These are phyloP conservation scores for Tachina fera DNA, from an alignment of 2,888 invertebrate genomes.

Conservation along the genomic window DNA sequence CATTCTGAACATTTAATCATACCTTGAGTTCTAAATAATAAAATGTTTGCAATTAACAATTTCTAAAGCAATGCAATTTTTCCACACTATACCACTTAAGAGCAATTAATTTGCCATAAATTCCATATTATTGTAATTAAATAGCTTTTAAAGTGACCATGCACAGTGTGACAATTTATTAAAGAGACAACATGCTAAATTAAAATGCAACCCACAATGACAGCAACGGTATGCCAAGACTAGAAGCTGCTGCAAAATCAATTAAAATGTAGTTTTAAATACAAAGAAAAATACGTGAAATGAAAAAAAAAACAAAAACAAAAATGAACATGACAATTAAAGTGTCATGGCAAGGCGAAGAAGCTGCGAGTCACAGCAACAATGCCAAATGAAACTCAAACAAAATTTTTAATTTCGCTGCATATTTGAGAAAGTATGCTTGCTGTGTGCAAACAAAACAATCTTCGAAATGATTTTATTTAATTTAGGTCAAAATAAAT, in stretches of 20 bases:
- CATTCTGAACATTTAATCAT: too few species aligned
- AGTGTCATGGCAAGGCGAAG: background rate
- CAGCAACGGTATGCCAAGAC: background rate
- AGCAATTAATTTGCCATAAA: constrained; percentile 1
- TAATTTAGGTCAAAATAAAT: constrained; percentile 31
- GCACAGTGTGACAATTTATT: constrained; percentile 32
- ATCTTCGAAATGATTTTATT: constrained; percentile 19
- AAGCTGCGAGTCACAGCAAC: background rate
- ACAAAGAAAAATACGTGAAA: background rate
- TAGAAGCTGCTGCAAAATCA: constrained; percentile 12
- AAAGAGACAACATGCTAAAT: constrained; percentile 29
- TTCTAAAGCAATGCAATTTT: too few species aligned
- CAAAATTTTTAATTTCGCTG: constrained; percentile 28
- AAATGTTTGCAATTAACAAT: too few species aligned
- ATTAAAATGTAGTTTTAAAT: constrained; percentile 33
- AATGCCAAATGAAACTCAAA: constrained; percentile 12
- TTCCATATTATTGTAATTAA: background rate
- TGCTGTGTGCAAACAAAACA: constrained; percentile 24
- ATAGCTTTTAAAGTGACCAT: background rate
- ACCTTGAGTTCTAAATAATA: too few species aligned
- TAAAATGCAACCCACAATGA: constrained; percentile 31
- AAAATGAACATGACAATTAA: background rate
- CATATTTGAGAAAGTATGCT: constrained; percentile 25
- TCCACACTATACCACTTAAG: background rate
- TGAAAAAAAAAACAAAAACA: background rate